A percentile compares a stretch with the other conserved stretches of the same genome.
Evolutionary conservation across 2,113 vertebrate genomes (phyloP).

Genomic region (Chiloscyllium plagiosum): DNA sequence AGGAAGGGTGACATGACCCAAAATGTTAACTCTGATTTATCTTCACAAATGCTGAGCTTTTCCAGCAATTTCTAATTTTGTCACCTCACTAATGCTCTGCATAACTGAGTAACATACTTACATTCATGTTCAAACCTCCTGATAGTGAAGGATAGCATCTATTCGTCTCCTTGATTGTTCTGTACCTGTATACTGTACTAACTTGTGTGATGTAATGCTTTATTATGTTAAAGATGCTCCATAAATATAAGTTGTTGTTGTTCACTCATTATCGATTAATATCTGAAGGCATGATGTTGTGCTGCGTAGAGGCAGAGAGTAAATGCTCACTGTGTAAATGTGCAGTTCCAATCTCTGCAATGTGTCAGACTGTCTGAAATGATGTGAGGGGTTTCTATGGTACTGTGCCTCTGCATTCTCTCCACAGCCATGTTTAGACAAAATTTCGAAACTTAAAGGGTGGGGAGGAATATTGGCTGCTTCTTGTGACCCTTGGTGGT

Average conservation of each 20-base stretch:
- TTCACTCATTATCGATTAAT: not conserved
- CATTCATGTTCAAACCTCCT: no score
- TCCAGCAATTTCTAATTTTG: no score
- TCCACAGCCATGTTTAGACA: not conserved
- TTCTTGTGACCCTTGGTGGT: not conserved
- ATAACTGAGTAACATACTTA: no score
- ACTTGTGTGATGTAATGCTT: not conserved
- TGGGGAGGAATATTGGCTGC: not conserved
- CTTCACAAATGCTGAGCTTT: no score
- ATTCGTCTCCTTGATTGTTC: no score
- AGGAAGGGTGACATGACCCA: no score
- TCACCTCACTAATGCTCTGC: no score
- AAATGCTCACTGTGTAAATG: not conserved
- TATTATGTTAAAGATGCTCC: not conserved
- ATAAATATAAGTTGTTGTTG: not conserved
- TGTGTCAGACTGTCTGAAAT: not conserved
- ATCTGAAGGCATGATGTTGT: not conserved
- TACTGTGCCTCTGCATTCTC: not conserved
- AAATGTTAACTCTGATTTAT: no score
- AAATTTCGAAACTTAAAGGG: not conserved
- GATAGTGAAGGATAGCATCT: no score
- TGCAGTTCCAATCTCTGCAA: not conserved
- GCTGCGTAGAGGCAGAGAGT: not conserved
- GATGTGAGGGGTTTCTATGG: no score
- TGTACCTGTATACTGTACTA: no score